Evolutionary conservation across 2,888 invertebrate species (phyloP), one percentile per base, ranked within the genome.

Genomic region (Caradrina kadenii): DNA sequence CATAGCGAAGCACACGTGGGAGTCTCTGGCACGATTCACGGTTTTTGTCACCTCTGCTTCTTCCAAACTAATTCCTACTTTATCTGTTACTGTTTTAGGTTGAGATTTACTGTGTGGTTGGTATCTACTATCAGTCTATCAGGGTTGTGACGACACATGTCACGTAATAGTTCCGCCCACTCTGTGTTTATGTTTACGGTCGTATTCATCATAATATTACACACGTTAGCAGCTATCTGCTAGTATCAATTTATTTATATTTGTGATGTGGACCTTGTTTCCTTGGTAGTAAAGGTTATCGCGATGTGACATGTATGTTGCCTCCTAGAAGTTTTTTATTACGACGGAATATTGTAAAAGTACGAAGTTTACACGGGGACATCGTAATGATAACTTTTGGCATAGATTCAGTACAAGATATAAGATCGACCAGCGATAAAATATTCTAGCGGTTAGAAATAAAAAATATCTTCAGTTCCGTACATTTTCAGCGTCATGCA

Each of bases 161-260:
- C 71, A 79, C 71, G 79, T 80, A 79, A 82, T 61, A 66, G 64
- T 62, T 64, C 80, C 75, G 73, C 81, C 81, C 73, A 83, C 84
- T 63, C 17, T 73, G 62, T 85, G 87, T 88, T 88, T 84, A 84
- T 85, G 75, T 86, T 85, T 80, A 84, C 81, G 79, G 58, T 62
- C 53, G 19, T 58, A 64, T 76, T 75, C 61, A 75, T 68, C 54
- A 68, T 67, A 63, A 73, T 67, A 70, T 79, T 78, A 63, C 52
- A 69, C 73, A 22, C 45, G 55, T 60, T 50, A 13, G 45, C 73
- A 69, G 63, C 63, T 63, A 63, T 71, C 63, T 59, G 52, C 31
- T 64, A 0, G 22, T 69, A 62, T 73, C 60, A 67, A 76, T 74
- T 71, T 55, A 60, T 66, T 48, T 74, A 72, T 74, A 64, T 73